phyloP scores from a whole-genome alignment of 2,888 invertebrate genomes.

The Agapostemon virescens region DNA sequence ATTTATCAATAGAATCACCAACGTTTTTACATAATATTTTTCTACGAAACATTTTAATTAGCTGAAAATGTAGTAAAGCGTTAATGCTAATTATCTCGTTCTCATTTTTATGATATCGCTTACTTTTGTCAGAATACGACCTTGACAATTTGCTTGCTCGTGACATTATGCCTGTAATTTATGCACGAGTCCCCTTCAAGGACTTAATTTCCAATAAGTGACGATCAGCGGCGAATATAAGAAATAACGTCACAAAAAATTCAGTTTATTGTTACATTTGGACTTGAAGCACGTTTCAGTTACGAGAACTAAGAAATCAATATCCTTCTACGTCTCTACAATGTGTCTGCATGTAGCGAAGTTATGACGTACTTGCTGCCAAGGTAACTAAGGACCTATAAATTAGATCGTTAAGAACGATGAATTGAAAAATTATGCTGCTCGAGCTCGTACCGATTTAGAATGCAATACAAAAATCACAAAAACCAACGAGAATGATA shows the following conservation, averaged over 20 bases:
- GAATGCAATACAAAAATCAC: not conserved
- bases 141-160: not conserved
- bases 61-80: not conserved
- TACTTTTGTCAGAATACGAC: not conserved
- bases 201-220: not conserved
- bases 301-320: conserved; percentile 57
- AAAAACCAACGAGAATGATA: not conserved
- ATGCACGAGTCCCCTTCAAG: not conserved
- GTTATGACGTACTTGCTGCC: conserved; percentile 60
- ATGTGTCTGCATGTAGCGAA: conserved; percentile 45
- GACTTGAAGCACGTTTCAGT: conserved; percentile 37
- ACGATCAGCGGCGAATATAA: not conserved
- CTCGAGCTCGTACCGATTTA: conserved; percentile 7
- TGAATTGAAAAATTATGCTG: conserved; percentile 55
- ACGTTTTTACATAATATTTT: not conserved
- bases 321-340: conserved; percentile 53
- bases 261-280: conserved; percentile 42
- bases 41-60: not conserved
- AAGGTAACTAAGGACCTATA: conserved; percentile 52
- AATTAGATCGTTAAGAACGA: conserved; percentile 40
- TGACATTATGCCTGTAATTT: conserved; percentile 3
- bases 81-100: not conserved
- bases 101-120: not conserved
- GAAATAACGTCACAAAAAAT: not conserved
- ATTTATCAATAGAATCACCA: not conserved